Evolutionary conservation across 2,888 invertebrate species (phyloP), one percentile per base, ranked within the genome.

Genomic region (Dione vanillae): DNA sequence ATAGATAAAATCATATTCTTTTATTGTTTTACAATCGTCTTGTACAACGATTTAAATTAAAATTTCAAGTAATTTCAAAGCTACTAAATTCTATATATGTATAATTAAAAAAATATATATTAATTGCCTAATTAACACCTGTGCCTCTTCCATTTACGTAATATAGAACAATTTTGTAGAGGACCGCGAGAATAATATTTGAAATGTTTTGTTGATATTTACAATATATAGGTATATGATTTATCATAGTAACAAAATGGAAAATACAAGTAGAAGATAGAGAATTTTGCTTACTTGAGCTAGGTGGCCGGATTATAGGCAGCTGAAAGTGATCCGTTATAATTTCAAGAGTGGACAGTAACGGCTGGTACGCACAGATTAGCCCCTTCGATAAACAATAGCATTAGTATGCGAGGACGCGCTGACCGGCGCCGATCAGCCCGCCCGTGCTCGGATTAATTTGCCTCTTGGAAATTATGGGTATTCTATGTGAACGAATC

Each of bases 371-470:
- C 89, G 91, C 91, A 89, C 89, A 92, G 92, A 93, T 93, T 93
- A 93, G 91, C 88, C 91, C 89, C 90, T 91, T 91, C 92, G 92
- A 93, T 93, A 93, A 93, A 93, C 92, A 93, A 92, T 91, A 90
- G 91, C 90, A 93, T 93, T 93, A 92, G 92, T 93, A 92, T 92
- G 92, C 92, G 90, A 90, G 91, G 87, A 88, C 88, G 90, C 91
- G 87, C 88, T 89, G 92, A 88, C 91, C 91, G 88, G 81, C 87
- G 89, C 87, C 92, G 92, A 92, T 91, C 91, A 86, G 83, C 79
- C 86, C 88, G 83, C 81, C 89, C 89, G 88, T 89, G 89, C 88
- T 83, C 89, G 91, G 92, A 93, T 93, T 92, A 93, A 93, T 93
- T 91, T 92, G 90, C 90, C 89, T 90, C 83, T 88, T 88, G 88